Conservation (phyloP, 2,797 vertebrate species). For the Pangasius larnaudii region DNA sequence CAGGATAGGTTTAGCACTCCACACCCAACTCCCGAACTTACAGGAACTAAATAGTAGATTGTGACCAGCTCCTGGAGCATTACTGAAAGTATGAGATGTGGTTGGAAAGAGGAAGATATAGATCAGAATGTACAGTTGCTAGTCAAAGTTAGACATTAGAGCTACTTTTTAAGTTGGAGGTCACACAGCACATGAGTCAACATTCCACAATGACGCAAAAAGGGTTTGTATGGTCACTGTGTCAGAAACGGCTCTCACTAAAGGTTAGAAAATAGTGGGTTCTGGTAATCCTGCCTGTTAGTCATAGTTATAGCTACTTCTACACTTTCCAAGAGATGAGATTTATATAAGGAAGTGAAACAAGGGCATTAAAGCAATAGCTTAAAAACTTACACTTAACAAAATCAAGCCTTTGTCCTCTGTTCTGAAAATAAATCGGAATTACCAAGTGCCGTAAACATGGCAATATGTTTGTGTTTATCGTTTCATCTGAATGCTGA, state of each 20-base stretch:
- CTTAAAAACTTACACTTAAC: background rate
- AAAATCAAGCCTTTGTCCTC: background rate
- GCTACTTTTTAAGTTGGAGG: background rate
- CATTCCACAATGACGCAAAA: background rate
- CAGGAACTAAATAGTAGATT: background rate
- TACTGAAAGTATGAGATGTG: background rate
- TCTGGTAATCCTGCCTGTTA: background rate
- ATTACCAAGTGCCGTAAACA: background rate
- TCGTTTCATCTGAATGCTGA: too few species aligned
- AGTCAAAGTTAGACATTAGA: background rate
- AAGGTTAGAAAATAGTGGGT: background rate
- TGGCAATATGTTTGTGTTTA: too few species aligned
- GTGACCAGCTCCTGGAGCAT: background rate
- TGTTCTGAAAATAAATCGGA: background rate
- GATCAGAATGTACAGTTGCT: background rate
- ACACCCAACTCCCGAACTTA: background rate
- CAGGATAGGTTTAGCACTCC: too few species aligned
- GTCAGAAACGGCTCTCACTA: background rate
- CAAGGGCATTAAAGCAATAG: background rate
- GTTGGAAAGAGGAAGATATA: background rate
- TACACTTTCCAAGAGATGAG: background rate
- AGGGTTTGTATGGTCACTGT: background rate
- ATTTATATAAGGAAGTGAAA: background rate
- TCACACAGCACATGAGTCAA: background rate
- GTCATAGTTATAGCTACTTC: background rate